phyloP scores from a whole-genome alignment of 2,113 vertebrate species.

The Machaerirhynchus nigripectus region DNA sequence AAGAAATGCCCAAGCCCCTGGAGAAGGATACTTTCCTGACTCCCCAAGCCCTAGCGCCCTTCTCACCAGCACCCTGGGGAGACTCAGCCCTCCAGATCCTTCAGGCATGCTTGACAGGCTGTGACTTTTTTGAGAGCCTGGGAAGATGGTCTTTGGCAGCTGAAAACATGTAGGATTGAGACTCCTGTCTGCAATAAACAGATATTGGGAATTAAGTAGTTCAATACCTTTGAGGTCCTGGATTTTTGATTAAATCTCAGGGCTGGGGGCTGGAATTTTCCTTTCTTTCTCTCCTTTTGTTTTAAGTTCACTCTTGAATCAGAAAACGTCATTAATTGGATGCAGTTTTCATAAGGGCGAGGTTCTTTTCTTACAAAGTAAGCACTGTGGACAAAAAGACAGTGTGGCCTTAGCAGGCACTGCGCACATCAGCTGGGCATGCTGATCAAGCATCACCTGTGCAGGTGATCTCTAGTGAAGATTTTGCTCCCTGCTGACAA shows the following conservation, averaged over 20 bases:
- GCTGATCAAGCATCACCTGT: neutral
- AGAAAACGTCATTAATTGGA: neutral
- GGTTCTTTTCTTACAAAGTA: neutral
- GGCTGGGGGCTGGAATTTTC: neutral
- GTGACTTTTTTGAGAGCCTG: neutral
- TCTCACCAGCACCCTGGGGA: neutral
- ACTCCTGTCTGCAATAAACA: neutral
- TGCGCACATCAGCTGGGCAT: neutral
- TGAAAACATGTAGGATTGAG: neutral
- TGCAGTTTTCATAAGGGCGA: neutral
- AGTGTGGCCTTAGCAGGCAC: neutral
- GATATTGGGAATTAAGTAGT: neutral
- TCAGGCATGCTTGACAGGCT: neutral
- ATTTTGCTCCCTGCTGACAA: neutral
- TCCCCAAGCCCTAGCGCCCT: neutral
- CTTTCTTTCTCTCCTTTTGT: neutral
- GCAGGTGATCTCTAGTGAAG: neutral
- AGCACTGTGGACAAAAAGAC: neutral
- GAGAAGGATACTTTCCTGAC: neutral
- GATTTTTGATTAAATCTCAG: neutral
- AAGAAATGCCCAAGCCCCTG: neutral
- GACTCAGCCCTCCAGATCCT: neutral
- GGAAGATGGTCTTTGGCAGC: constrained; percentile 22
- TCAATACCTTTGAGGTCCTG: neutral
- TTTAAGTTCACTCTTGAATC: neutral